Evolutionary conservation across 2,113 vertebrate species (phyloP).

Genomic region (Sphaerodactylus townsendi): DNA sequence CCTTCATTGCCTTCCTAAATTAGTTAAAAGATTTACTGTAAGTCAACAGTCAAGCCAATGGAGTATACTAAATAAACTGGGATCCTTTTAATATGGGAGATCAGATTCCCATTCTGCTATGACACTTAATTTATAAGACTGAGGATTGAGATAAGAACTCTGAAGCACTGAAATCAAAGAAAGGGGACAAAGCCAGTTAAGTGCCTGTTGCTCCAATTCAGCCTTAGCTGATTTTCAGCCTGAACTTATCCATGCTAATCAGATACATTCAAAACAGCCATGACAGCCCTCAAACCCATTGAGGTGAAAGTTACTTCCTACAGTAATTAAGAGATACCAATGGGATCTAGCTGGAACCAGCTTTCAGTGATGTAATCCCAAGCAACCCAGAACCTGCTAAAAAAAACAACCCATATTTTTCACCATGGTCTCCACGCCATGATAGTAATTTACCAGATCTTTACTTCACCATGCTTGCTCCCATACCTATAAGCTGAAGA

Average conservation of each 20-base stretch:
- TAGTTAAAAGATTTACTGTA: not conserved
- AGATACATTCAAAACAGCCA: not conserved
- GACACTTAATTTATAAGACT: not conserved
- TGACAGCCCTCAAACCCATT: not conserved
- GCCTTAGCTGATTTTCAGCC: not conserved
- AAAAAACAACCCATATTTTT: not conserved
- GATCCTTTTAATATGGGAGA: not conserved
- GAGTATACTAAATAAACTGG: too few species aligned
- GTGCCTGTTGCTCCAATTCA: not conserved
- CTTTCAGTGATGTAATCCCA: not conserved
- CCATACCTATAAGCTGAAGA: not conserved
- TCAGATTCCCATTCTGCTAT: not conserved
- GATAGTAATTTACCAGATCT: not conserved
- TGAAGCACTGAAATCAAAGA: not conserved
- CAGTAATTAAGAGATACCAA: not conserved
- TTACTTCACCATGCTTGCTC: too few species aligned
- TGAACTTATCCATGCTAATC: not conserved
- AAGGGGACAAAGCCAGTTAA: not conserved
- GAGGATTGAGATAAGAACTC: not conserved
- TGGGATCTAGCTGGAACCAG: not conserved
- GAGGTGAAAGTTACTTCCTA: not conserved
- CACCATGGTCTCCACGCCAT: not conserved
- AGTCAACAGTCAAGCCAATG: not conserved
- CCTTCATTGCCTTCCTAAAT: slow-evolving; percentile 87
- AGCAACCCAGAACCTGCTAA: not conserved